Evolutionary conservation across 2,888 invertebrate genomes (phyloP).

Genomic region (Myopa testacea): DNA sequence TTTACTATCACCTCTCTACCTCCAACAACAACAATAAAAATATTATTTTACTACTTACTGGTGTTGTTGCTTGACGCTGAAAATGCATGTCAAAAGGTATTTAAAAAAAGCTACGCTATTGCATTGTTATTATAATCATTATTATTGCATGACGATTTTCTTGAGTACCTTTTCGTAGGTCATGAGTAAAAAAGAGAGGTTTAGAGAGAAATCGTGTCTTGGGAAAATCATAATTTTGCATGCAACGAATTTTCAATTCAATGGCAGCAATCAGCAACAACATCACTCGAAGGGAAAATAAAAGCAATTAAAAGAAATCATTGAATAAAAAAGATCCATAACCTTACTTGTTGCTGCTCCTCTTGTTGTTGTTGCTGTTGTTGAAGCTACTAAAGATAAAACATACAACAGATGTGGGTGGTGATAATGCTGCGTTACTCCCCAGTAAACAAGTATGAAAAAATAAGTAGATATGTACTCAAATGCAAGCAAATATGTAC

Average conservation of each 20-base stretch:
- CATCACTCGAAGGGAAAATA: neutral
- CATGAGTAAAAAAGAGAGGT: neutral
- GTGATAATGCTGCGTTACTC: neutral
- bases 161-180: neutral
- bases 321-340: conserved; percentile 6
- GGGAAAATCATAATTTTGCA: conserved; percentile 35
- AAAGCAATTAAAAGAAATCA: conserved; percentile 22
- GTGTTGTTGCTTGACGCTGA: no score
- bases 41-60: no score
- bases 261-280: neutral
- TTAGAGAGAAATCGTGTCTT: conserved; percentile 2
- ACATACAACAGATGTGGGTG: neutral
- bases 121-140: no score
- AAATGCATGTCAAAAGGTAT: no score
- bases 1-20: no score
- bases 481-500: no score
- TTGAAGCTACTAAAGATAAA: neutral
- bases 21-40: no score
- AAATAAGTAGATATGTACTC: no score
- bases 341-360: neutral
- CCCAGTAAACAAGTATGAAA: no score
- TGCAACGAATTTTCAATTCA: conserved; percentile 20
- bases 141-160: no score
- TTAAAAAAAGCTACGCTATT: no score
- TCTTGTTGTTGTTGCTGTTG: no score